Base-by-base conservation (phyloP, 2,888 invertebrate genomes). In the Calameuta idolon region DNA sequence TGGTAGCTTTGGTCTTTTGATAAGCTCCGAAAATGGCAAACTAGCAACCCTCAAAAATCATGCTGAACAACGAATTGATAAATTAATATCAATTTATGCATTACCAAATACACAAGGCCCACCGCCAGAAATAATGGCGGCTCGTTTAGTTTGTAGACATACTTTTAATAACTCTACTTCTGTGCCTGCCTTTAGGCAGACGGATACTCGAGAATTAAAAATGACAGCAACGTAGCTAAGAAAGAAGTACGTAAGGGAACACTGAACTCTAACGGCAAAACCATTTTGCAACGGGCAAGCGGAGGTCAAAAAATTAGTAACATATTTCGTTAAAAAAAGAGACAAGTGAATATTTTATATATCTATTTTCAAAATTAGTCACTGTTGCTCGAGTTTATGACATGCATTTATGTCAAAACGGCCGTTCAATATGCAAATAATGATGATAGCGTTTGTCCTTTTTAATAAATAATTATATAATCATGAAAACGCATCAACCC, bases 1-100 rank as follows among this genome's bases (percentile, higher is more conserved):
- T 79, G 89, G 88, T 82, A 88, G 82, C 78, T 83, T 89, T 73
- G 89, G 87, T 11, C 76, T 90, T 69, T 76, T 90, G 15, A 69
- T 90, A 78, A 85, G 84, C 69, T 77, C 71, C 40, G 81, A 83
- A 31, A 81, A 83, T 4, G 34, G 31, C 69, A 76, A 79, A 75
- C 83, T 55, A 55, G 55, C 55, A 23, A 68, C 73, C 1, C 78
- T 82, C 55, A 78, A 81, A 12, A 82, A 85, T 34, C 81, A 83
- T 11, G 81, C 81, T 11, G 84, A 82, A 73, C 80, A 81, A n/a
- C 74, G 76, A 12, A 79, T 89, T 69, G 85, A 88, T 76, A 83
- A 84, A 33, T 81, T 82, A n/a, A 83, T 83, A 55, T 83, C 85
- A 23, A 81, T 90, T 76, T 89, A 86, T 79, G 83, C 82, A 73